These are phyloP conservation scores for Hafferia zeledoni DNA, from an alignment of 2,797 vertebrate genomes.

Conservation along the genomic window DNA sequence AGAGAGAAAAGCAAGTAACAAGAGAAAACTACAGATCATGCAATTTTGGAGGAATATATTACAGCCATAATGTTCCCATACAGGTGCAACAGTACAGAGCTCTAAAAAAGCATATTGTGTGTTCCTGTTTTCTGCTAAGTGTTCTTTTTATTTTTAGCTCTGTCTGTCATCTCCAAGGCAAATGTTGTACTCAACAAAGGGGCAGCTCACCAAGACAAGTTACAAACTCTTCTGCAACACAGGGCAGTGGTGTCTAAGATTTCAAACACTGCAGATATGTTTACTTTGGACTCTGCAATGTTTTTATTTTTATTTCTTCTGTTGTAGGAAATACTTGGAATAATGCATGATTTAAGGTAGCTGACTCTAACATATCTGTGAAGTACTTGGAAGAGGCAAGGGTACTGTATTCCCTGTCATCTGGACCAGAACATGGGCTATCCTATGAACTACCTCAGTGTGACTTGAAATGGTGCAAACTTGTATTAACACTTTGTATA, in stretches of 20 bases:
- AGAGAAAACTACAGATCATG: background rate
- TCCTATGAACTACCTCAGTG: background rate
- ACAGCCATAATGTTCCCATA: background rate
- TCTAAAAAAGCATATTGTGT: background rate
- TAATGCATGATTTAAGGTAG: background rate
- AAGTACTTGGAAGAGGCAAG: background rate
- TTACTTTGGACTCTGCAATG: background rate
- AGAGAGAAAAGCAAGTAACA: background rate
- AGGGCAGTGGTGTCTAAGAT: background rate
- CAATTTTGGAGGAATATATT: background rate
- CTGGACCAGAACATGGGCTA: background rate
- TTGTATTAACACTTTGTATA: background rate
- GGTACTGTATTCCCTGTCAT: background rate
- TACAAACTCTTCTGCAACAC: constrained; percentile 45
- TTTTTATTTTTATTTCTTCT: background rate
- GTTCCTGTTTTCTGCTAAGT: background rate
- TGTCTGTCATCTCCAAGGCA: constrained; percentile 36
- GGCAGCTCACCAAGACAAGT: constrained; percentile 23
- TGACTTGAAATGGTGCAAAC: background rate
- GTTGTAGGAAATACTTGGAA: background rate
- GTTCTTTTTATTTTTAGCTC: constrained; percentile 69
- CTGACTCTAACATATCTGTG: background rate
- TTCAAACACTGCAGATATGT: background rate
- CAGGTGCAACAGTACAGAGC: background rate
- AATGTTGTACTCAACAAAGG: constrained; percentile 29